A percentile compares a stretch with the other conserved stretches of the same genome.
phyloP scores from a whole-genome alignment of 2,888 invertebrate genomes.

The Trachelus stipa region DNA sequence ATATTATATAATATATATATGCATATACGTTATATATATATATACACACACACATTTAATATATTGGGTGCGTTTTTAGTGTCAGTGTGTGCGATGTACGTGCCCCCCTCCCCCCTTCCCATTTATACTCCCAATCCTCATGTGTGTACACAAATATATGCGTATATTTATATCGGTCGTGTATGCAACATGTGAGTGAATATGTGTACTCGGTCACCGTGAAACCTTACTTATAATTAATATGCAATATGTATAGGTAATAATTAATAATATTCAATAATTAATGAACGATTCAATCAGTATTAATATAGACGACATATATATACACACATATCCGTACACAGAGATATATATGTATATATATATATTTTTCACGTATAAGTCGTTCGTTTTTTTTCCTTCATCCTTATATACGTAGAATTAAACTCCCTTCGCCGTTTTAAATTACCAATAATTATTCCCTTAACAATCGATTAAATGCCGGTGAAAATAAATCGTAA shows the following conservation, averaged over 20 bases:
- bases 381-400: constrained; percentile 22
- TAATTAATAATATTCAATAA: constrained; percentile 15
- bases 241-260: constrained; percentile 25
- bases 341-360: background rate
- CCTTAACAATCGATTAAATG: constrained; percentile 42
- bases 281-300: constrained; percentile 19
- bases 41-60: background rate
- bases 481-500: constrained; percentile 47
- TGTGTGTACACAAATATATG: constrained; percentile 31
- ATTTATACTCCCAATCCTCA: background rate
- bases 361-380: constrained; percentile 25
- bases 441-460: constrained; percentile 20
- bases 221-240: constrained; percentile 13
- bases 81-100: background rate
- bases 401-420: constrained; percentile 16
- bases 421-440: constrained; percentile 16
- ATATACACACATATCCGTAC: constrained; percentile 4
- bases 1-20: background rate
- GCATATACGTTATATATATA: background rate
- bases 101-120: too few species aligned
- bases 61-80: constrained; percentile 10
- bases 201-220: background rate
- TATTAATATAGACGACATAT: constrained; percentile 22
- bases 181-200: background rate
- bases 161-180: constrained; percentile 23